Conservation (phyloP, 2,113 vertebrate genomes). For the Clarias batrachus region DNA sequence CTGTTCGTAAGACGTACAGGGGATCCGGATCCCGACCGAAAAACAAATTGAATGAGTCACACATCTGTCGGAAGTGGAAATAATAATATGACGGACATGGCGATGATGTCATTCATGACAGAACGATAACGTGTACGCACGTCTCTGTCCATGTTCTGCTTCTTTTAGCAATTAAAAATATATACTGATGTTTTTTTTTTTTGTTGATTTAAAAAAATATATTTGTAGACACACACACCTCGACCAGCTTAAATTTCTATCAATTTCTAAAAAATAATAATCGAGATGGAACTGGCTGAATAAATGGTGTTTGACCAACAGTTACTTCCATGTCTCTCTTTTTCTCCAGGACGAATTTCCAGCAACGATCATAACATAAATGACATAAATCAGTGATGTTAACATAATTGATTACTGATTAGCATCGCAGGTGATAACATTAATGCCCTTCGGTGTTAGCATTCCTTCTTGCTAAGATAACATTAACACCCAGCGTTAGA, state of each 20-base stretch:
- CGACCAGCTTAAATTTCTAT: not conserved
- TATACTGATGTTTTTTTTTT: slow-evolving; percentile 5
- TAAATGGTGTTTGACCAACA: not conserved
- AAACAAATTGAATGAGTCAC: not conserved
- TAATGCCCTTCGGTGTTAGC: not conserved
- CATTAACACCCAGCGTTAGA: not conserved
- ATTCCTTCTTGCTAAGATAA: not conserved
- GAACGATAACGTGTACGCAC: not conserved
- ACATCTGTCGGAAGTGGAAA: not conserved
- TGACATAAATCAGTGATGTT: not conserved
- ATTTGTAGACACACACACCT: slow-evolving; percentile 15
- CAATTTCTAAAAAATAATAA: not conserved
- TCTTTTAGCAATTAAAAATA: slow-evolving; percentile 10
- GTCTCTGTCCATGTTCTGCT: not conserved
- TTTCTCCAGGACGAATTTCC: not conserved
- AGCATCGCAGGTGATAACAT: not conserved
- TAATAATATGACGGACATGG: not conserved
- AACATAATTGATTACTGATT: not conserved
- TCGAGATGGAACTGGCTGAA: not conserved
- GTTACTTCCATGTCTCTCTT: not conserved
- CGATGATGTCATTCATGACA: not conserved
- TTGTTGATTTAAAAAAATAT: too few species aligned
- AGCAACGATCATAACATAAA: not conserved
- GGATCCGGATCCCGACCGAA: slow-evolving; percentile 53
- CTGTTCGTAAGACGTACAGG: slow-evolving; percentile 58